Evolutionary conservation across 2,888 invertebrate species (phyloP), one percentile per base, ranked within the genome.

Genomic region (Gari tellinella): DNA sequence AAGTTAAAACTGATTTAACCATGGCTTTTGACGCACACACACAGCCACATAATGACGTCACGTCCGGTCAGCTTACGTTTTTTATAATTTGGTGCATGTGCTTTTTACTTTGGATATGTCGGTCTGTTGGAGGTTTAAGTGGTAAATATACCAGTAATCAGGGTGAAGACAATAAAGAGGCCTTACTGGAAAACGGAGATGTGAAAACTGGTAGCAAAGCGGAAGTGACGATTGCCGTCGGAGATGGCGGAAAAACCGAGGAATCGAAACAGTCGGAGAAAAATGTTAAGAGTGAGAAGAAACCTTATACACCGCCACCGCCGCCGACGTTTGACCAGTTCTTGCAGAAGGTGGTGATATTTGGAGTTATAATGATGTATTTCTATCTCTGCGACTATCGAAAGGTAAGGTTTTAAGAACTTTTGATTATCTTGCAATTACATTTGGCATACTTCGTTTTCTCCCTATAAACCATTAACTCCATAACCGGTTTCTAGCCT

Each of bases 311-410:
- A 15, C 58, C 37, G 19, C 65, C 48, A 23, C 56, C 74, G 4
- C 62, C 75, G 10, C 81, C 82, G 12, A 67, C 75, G 0, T 61
- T 83, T 8, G 77, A 83, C 26, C 68, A 79, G 31, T 69, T 84
- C 25, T 55, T 88, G 40, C 49, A 49, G 31, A 53, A 68, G 23
- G 66, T 82, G 2, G 51, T 79, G 1, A 25, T 82, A 5, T 83
- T 88, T 53, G 86, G 86, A 7, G 23, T 67, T 15, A 72, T 86
- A 17, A 69, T 88, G 83, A 26, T 84, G 15, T 83, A 72, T 51
- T 88, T 86, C 76, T 87, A 69, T 49, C 55, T 86, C 1, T 84
- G 81, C 41, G 88, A 88, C 43, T 87, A 87, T 56, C 64, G 63
- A n/a, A 88, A 88, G 86, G 88, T 88, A 53, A 57, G 31, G 4